Evolutionary conservation across 2,113 vertebrate species (phyloP).

Genomic region (Ictidomys tridecemlineatus): DNA sequence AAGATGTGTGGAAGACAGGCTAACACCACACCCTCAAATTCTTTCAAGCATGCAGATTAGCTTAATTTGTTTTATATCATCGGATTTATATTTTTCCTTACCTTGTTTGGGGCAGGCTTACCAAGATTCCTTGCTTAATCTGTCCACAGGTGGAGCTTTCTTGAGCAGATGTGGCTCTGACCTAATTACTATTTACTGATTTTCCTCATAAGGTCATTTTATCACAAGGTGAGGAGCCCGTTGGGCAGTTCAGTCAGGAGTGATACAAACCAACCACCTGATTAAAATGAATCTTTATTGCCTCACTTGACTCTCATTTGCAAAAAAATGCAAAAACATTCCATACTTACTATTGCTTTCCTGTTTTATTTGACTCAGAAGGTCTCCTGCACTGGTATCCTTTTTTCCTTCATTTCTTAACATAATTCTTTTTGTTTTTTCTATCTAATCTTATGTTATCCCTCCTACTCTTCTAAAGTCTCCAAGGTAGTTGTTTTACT

Average conservation of each 20-base stretch:
- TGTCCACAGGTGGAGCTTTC: background rate
- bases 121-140: background rate
- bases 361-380: background rate
- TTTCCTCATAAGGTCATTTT: background rate
- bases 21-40: too few relatives aligned
- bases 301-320: background rate
- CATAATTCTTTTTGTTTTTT: background rate
- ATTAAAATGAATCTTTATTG: background rate
- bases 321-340: background rate
- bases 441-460: background rate
- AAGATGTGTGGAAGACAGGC: background rate
- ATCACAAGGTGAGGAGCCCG: background rate
- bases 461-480: background rate
- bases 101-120: background rate
- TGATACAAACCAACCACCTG: background rate
- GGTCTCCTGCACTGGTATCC: background rate
- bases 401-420: constrained; percentile 6
- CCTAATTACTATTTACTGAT: background rate
- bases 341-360: background rate
- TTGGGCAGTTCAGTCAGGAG: background rate
- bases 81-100: background rate
- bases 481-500: background rate
- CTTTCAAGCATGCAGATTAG: background rate
- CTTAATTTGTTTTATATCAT: background rate
- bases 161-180: background rate